phyloP scores from a whole-genome alignment of 2,797 vertebrate species.

The Typhlichthys eigenmanni region DNA sequence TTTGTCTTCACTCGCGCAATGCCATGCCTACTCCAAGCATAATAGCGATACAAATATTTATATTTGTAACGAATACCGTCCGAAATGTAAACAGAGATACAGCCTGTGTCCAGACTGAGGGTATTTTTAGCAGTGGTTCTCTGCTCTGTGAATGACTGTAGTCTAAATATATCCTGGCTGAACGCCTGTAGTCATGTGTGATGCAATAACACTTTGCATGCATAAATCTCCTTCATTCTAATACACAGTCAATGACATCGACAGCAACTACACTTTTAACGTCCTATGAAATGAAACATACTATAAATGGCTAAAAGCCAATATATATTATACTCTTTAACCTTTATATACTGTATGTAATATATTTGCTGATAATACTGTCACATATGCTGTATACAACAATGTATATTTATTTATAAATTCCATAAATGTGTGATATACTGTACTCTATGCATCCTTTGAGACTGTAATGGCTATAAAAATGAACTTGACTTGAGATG shows the following conservation, averaged over 20 bases:
- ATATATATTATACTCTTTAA: too few species aligned
- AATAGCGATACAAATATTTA: slow-evolving; percentile 1
- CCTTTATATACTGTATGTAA: too few species aligned
- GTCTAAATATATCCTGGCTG: slow-evolving; percentile 13
- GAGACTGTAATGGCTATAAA: too few species aligned
- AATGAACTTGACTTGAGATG: too few species aligned
- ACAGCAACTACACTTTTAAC: background rate
- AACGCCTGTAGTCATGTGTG: background rate
- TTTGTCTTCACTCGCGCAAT: background rate
- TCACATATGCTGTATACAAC: too few species aligned
- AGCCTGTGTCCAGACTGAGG: slow-evolving; percentile 1
- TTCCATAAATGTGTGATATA: too few species aligned
- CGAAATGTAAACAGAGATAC: slow-evolving; percentile 2
- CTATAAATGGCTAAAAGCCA: too few species aligned
- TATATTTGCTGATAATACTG: too few species aligned
- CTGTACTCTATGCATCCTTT: too few species aligned
- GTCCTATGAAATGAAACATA: too few species aligned
- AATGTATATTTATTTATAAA: too few species aligned
- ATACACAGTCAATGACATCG: background rate
- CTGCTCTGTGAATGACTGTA: background rate
- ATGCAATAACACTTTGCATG: background rate
- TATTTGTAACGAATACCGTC: background rate
- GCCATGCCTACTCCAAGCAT: slow-evolving; percentile 13
- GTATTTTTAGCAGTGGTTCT: slow-evolving; percentile 4
- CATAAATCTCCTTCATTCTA: background rate